Evolutionary conservation across 2,797 vertebrate genomes (phyloP).

Genomic region (Euthynnus affinis): DNA sequence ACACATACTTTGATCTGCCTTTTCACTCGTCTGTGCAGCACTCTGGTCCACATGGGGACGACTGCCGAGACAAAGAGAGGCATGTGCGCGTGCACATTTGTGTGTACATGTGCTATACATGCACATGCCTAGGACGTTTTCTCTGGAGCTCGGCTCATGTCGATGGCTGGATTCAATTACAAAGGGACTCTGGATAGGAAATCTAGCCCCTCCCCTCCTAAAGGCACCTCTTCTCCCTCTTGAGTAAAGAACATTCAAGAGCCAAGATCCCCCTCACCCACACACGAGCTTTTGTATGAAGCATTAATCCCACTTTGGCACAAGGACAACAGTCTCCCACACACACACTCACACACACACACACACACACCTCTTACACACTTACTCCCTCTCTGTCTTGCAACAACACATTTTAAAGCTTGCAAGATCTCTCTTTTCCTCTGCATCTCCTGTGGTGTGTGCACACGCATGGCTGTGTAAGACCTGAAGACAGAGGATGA

Average conservation of each 20-base stretch:
- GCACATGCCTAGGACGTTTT: slow-evolving; percentile 52
- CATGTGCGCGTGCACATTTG: background rate
- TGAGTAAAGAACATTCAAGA: slow-evolving; percentile 61
- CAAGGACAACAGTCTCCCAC: slow-evolving; percentile 66
- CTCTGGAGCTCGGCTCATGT: slow-evolving; percentile 54
- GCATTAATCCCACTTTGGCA: slow-evolving; percentile 68
- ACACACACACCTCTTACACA: slow-evolving; percentile 44
- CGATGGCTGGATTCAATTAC: slow-evolving; percentile 77
- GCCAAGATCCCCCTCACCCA: slow-evolving; percentile 70
- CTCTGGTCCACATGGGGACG: slow-evolving; percentile 27
- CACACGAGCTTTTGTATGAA: slow-evolving; percentile 65
- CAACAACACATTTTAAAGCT: slow-evolving; percentile 47
- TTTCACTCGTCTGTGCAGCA: slow-evolving; percentile 18
- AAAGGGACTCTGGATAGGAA: slow-evolving; percentile 69
- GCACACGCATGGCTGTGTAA: slow-evolving; percentile 6
- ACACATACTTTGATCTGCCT: slow-evolving; percentile 38
- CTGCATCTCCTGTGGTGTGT: slow-evolving; percentile 29
- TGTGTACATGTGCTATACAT: slow-evolving; percentile 1
- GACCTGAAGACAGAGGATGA: slow-evolving; percentile 26
- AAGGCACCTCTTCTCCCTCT: slow-evolving; percentile 62
- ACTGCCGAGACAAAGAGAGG: background rate
- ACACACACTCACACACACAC: slow-evolving; percentile 4
- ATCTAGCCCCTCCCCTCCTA: slow-evolving; percentile 55
- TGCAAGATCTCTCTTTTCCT: slow-evolving; percentile 24
- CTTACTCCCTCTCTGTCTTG: slow-evolving; percentile 36